Conservation (phyloP, 2,113 vertebrate species). For the Lampris megalopsis region DNA sequence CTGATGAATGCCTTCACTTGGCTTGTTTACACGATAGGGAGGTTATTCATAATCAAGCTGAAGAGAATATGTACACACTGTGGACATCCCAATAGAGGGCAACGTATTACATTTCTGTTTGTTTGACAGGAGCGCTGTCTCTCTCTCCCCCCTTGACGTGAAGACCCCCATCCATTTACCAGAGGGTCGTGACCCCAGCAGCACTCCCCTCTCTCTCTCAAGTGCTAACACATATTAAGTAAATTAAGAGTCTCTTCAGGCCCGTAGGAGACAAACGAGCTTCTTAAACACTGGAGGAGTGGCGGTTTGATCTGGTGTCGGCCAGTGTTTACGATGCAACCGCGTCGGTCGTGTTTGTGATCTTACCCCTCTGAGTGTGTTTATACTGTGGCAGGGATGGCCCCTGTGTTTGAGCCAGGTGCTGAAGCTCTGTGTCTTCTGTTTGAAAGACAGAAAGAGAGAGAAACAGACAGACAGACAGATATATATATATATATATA, state of each 20-base stretch:
- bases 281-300: constrained; percentile 89
- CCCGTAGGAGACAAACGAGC: constrained; percentile 79
- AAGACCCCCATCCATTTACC: constrained; percentile 94
- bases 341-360: constrained; percentile 79
- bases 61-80: constrained; percentile 94
- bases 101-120: constrained; percentile 95
- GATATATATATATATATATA: neutral
- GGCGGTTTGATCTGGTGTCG: constrained; percentile 89
- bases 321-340: constrained; percentile 90
- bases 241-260: constrained; percentile 91
- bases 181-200: constrained; percentile 89
- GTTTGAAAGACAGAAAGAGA: constrained; percentile 15
- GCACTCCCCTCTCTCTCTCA: constrained; percentile 89
- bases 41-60: constrained; percentile 92
- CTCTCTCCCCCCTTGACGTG: constrained; percentile 89
- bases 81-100: constrained; percentile 92
- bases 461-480: neutral
- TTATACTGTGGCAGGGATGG: constrained; percentile 59
- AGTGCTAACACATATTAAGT: constrained; percentile 97
- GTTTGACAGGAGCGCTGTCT: constrained; percentile 97
- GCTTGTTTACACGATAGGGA: constrained; percentile 91
- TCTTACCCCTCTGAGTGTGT: constrained; percentile 67
- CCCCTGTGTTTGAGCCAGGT: constrained; percentile 46
- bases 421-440: constrained; percentile 48
- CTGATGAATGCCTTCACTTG: constrained; percentile 91